Percentiles rank a stretch among this genome's conserved stretches.
phyloP scores from a whole-genome alignment of 2,888 invertebrate genomes.

The Bombyx huttoni region DNA sequence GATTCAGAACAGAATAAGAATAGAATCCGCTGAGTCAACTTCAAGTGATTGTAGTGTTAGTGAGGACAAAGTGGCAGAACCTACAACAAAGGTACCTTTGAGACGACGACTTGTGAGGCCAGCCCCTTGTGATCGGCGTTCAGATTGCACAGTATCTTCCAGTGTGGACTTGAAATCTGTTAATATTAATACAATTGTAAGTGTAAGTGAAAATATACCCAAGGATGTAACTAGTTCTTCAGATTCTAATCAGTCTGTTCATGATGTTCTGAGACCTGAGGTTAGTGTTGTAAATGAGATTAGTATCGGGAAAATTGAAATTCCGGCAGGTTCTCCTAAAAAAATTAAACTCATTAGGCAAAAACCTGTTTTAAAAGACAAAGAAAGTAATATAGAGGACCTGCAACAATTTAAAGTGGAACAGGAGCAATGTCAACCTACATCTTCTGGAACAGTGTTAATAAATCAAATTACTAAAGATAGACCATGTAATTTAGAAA shows the following conservation, averaged over 20 bases:
- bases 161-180: slow-evolving; percentile 48
- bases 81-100: slow-evolving; percentile 42
- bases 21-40: slow-evolving; percentile 63
- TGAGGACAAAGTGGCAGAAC: slow-evolving; percentile 36
- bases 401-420: slow-evolving; percentile 15
- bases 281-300: slow-evolving; percentile 61
- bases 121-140: slow-evolving; percentile 43
- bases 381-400: slow-evolving; percentile 21
- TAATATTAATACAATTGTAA: slow-evolving; percentile 28
- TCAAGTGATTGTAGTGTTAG: slow-evolving; percentile 61
- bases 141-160: slow-evolving; percentile 65
- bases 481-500: background rate
- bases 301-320: slow-evolving; percentile 67
- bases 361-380: slow-evolving; percentile 26
- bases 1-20: slow-evolving; percentile 50
- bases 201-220: slow-evolving; percentile 34
- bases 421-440: slow-evolving; percentile 48
- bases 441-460: slow-evolving; percentile 18
- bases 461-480: background rate
- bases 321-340: slow-evolving; percentile 52
- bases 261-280: slow-evolving; percentile 52
- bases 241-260: slow-evolving; percentile 46
- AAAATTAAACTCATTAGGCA: slow-evolving; percentile 65
- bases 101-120: slow-evolving; percentile 52
- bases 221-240: slow-evolving; percentile 68